Conservation (phyloP, 2,113 vertebrate genomes). For the Boulengeromyrus knoepffleri region DNA sequence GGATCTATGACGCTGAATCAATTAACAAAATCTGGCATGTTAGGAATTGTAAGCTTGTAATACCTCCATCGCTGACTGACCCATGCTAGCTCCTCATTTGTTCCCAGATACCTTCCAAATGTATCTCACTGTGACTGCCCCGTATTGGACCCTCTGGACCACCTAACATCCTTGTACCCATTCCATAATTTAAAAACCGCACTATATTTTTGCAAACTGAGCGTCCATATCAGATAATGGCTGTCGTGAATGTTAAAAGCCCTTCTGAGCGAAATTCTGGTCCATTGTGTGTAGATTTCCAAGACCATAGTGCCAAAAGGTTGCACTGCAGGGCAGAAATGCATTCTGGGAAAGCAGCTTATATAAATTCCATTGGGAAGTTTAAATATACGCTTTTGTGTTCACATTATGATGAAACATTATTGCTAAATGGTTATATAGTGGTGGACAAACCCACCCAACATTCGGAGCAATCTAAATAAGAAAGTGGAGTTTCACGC, state of each 20-base stretch:
- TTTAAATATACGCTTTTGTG: neutral
- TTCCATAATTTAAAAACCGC: neutral
- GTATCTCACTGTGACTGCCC: neutral
- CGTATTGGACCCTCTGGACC: neutral
- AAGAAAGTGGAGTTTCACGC: neutral
- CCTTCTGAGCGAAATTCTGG: neutral
- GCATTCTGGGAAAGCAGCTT: neutral
- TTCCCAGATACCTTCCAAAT: neutral
- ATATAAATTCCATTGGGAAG: neutral
- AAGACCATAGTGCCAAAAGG: neutral
- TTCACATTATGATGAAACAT: neutral
- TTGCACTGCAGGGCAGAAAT: neutral
- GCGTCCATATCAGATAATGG: neutral
- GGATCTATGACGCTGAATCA: neutral
- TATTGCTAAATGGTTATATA: neutral
- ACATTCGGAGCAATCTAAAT: neutral
- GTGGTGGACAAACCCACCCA: neutral
- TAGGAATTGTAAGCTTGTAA: neutral
- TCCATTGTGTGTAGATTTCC: neutral
- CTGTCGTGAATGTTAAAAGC: neutral
- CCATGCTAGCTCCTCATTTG: neutral
- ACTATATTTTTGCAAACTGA: neutral
- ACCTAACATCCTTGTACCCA: neutral
- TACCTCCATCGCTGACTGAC: neutral
- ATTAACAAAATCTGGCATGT: neutral